These are phyloP conservation scores for Dysidea cf. avara DNA, from an alignment of 37 sponge, comb jelly and placozoan species.

Conservation along the genomic window DNA sequence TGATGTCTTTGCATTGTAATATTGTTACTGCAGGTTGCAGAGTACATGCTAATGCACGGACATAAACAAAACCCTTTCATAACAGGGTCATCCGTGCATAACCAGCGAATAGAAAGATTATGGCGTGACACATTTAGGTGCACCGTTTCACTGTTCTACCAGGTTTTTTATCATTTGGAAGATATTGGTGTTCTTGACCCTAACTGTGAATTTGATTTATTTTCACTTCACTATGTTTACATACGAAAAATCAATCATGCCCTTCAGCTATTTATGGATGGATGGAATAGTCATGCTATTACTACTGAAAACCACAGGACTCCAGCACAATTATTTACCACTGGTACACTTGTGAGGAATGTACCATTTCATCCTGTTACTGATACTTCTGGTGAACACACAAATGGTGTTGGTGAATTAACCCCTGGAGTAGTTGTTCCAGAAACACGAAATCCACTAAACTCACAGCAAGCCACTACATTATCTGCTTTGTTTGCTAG, in stretches of 20 bases:
- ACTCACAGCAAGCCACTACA: no score
- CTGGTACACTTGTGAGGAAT: neutral
- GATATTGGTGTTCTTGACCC: constrained; percentile 30
- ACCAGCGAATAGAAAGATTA: constrained; percentile 44
- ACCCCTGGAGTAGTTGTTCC: no score
- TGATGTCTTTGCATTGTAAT: no score
- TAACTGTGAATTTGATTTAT: constrained; percentile 34
- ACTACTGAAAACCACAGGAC: constrained; percentile 21
- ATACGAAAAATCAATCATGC: constrained; percentile 27
- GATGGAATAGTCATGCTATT: constrained; percentile 50
- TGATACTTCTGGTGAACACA: neutral
- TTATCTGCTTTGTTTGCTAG: no score
- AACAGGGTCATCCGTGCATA: constrained; percentile 44
- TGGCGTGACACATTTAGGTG: constrained; percentile 46
- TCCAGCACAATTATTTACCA: constrained; percentile 16
- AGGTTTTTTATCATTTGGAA: constrained; percentile 40
- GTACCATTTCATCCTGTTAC: neutral
- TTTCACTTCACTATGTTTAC: constrained; percentile 35
- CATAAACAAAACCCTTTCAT: neutral
- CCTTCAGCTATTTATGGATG: constrained; percentile 22
- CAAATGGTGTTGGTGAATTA: no score
- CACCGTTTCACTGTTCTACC: constrained; percentile 20
- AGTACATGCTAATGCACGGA: constrained; percentile 25
- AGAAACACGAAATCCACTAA: no score
- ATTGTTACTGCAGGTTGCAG: constrained; percentile 47